phyloP scores from a whole-genome alignment of 2,113 vertebrate species.

The Rostratula benghalensis region DNA sequence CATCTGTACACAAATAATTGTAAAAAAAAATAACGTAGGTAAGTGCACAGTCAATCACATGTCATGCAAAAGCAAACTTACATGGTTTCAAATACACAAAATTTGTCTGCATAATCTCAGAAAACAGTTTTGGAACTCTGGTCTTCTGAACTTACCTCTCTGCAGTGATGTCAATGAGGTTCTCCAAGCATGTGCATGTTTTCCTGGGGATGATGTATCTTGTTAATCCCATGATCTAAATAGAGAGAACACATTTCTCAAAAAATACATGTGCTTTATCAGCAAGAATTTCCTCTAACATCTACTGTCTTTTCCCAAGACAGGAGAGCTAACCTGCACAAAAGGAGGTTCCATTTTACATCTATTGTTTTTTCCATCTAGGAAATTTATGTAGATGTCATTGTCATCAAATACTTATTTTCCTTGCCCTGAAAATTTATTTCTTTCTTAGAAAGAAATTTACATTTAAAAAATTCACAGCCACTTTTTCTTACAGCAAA shows the following conservation, averaged over 20 bases:
- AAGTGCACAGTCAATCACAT: background rate
- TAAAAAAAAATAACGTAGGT: background rate
- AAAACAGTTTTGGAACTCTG: background rate
- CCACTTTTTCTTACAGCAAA: background rate
- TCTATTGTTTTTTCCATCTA: background rate
- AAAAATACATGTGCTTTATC: background rate
- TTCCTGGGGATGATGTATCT: background rate
- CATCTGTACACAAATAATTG: background rate
- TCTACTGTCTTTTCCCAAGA: background rate
- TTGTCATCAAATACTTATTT: background rate
- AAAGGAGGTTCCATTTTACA: background rate
- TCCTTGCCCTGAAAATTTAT: background rate
- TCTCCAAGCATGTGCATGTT: background rate
- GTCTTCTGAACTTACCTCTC: background rate
- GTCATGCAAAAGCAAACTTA: background rate
- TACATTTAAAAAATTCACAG: background rate
- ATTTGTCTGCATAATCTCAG: background rate
- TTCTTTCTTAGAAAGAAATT: background rate
- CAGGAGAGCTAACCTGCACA: background rate
- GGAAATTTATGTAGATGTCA: background rate
- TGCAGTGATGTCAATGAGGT: background rate
- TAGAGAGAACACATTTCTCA: background rate
- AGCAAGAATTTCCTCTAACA: background rate
- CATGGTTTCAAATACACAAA: background rate
- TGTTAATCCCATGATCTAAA: conserved; percentile 2